Conservation (phyloP, 2,113 vertebrate genomes). For the Struthidea cinerea region DNA sequence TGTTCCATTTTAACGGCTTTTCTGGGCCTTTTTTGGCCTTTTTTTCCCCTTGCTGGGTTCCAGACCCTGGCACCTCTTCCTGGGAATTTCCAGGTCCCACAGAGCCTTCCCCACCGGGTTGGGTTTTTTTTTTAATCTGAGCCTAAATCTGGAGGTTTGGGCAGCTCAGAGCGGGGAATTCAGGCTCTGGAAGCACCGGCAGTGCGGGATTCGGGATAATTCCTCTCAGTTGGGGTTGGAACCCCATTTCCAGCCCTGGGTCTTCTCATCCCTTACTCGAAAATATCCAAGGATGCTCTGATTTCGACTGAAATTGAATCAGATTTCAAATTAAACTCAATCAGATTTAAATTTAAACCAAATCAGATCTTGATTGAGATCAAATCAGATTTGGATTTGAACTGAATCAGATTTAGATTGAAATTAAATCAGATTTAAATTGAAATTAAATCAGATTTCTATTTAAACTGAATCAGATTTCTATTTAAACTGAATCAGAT, state of each 20-base stretch:
- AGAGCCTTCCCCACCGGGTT: background rate
- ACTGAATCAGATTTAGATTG: too few species aligned
- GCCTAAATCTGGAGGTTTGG: background rate
- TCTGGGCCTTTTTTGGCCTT: too few species aligned
- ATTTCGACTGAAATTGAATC: too few species aligned
- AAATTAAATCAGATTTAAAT: too few species aligned
- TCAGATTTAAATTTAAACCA: too few species aligned
- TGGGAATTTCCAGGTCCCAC: background rate
- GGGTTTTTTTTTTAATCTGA: background rate
- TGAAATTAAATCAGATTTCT: too few species aligned
- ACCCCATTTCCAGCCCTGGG: background rate
- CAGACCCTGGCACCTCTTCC: background rate
- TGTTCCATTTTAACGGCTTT: too few species aligned
- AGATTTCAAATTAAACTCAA: too few species aligned
- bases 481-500: too few species aligned
- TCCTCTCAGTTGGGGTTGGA: background rate
- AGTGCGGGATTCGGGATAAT: background rate
- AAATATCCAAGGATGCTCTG: background rate
- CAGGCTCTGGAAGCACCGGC: background rate
- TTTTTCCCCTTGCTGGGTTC: background rate
- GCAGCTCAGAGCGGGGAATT: background rate
- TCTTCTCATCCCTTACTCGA: background rate
- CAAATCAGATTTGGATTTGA: too few species aligned
- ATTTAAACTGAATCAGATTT: too few species aligned
- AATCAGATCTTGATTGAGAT: too few species aligned